Evolutionary conservation across 2,888 invertebrate genomes (phyloP).

Genomic region (Aspidiotus destructor): DNA sequence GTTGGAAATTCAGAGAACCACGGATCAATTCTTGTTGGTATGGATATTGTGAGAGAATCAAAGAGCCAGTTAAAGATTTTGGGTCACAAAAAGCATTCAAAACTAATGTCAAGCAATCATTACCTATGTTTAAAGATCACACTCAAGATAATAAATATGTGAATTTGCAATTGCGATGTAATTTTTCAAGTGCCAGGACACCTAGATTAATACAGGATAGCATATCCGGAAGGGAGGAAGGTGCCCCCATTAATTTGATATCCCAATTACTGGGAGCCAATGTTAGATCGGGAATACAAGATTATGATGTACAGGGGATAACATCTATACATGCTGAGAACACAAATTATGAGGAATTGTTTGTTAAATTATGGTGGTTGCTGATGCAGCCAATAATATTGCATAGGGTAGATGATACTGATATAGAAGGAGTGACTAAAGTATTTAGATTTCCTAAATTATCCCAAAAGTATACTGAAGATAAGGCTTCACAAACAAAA

Average conservation of each 20-base stretch:
- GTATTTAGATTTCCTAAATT: not conserved
- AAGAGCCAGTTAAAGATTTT: too few species aligned
- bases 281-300: not conserved
- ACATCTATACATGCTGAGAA: not conserved
- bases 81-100: too few species aligned
- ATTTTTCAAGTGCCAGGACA: too few species aligned
- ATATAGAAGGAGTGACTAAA: not conserved
- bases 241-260: not conserved
- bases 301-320: not conserved
- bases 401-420: not conserved
- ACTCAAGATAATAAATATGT: too few species aligned
- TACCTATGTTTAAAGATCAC: too few species aligned
- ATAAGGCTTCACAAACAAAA: not conserved
- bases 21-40: too few species aligned
- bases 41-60: too few species aligned
- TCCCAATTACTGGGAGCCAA: not conserved
- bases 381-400: not conserved
- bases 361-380: not conserved
- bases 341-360: not conserved
- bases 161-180: too few species aligned
- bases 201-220: too few species aligned
- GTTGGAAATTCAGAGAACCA: too few species aligned
- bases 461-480: not conserved
- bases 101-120: too few species aligned
- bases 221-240: not conserved